Conservation (phyloP, 2,113 vertebrate species). For the Psephotus haematonotus region DNA sequence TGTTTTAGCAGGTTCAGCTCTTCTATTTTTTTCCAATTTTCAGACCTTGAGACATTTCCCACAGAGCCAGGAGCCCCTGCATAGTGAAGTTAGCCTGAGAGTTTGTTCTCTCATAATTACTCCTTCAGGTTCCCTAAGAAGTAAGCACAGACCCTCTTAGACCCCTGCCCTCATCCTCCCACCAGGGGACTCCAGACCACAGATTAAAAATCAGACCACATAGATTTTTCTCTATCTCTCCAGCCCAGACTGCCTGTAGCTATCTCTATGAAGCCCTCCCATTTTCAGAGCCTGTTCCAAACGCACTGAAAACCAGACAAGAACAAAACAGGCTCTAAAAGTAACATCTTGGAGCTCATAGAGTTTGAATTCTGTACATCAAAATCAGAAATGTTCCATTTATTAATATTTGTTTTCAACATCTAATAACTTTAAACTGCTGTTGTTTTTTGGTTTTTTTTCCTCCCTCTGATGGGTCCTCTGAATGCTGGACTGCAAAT, state of each 20-base stretch:
- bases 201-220: neutral
- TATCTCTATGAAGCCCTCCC: neutral
- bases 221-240: neutral
- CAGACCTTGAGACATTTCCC: neutral
- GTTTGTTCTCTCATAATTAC: neutral
- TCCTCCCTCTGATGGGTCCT: neutral
- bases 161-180: neutral
- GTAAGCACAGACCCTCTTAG: neutral
- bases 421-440: neutral
- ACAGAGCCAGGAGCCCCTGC: neutral
- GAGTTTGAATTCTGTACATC: neutral
- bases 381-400: constrained; percentile 33
- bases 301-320: constrained; percentile 27
- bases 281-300: neutral
- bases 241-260: neutral
- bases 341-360: neutral
- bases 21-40: neutral
- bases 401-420: neutral
- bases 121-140: neutral
- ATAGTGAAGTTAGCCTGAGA: neutral
- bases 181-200: neutral
- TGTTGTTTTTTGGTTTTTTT: neutral
- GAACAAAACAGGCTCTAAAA: constrained; percentile 18
- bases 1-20: neutral
- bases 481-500: neutral